Conservation (phyloP, 2,888 invertebrate genomes). For the Sicus ferrugineus region DNA sequence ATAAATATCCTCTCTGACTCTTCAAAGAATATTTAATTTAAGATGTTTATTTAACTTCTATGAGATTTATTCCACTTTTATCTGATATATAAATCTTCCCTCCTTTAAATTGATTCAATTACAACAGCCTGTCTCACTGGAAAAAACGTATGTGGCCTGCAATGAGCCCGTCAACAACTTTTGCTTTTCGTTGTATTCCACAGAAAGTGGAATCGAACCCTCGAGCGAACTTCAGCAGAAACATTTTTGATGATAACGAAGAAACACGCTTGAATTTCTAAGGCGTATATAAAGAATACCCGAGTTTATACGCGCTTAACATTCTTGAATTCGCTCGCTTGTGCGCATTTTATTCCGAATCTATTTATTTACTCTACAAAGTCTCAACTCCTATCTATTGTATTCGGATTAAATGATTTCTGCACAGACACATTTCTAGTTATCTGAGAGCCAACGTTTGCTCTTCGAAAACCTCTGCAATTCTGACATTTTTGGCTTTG, state of each 20-base stretch:
- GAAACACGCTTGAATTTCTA: too few relatives aligned
- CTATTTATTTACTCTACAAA: not conserved
- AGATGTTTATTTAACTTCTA: too few relatives aligned
- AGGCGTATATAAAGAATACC: too few relatives aligned
- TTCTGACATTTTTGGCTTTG: too few relatives aligned
- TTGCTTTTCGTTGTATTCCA: slow-evolving; percentile 1
- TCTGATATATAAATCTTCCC: not conserved
- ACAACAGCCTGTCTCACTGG: too few relatives aligned
- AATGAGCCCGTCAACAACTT: not conserved
- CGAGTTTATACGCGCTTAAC: not conserved
- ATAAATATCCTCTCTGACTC: too few relatives aligned
- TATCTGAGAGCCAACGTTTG: too few relatives aligned
- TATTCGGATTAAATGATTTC: slow-evolving; percentile 1
- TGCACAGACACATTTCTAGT: too few relatives aligned
- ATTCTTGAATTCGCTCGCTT: not conserved
- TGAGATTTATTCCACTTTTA: too few relatives aligned
- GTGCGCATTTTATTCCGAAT: not conserved
- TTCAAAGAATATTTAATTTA: too few relatives aligned
- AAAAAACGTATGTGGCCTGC: not conserved
- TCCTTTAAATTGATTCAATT: not conserved
- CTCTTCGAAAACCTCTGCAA: too few relatives aligned
- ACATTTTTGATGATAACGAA: slow-evolving; percentile 1
- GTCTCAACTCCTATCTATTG: not conserved
- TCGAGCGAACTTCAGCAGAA: not conserved
- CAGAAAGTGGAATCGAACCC: not conserved